phyloP scores from a whole-genome alignment of 2,888 invertebrate genomes.

The Marronus borbonicus region DNA sequence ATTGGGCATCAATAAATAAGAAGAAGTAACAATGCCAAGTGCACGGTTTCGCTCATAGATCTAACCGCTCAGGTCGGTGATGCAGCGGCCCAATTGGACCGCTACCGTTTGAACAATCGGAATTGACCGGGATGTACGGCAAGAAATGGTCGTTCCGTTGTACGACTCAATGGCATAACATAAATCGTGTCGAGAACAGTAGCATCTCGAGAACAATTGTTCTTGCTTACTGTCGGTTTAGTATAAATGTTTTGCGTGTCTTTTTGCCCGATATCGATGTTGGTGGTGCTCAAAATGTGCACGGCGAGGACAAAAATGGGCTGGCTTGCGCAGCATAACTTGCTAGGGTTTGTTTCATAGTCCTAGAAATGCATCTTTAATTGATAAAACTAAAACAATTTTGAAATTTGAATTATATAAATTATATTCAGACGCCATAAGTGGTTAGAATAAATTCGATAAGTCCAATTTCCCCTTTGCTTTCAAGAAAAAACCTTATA shows the following conservation, averaged over 20 bases:
- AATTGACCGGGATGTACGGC: slow-evolving; percentile 54
- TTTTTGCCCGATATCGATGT: slow-evolving; percentile 61
- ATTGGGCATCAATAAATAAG: slow-evolving; percentile 70
- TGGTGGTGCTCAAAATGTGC: slow-evolving; percentile 61
- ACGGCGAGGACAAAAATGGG: slow-evolving; percentile 46
- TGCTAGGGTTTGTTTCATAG: slow-evolving; percentile 2
- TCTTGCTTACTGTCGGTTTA: slow-evolving; percentile 69
- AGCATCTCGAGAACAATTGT: slow-evolving; percentile 70
- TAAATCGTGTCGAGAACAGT: slow-evolving; percentile 69
- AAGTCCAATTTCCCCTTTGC: too few species aligned
- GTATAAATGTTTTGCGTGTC: slow-evolving; percentile 66
- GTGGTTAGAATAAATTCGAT: too few species aligned
- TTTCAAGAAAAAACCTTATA: too few species aligned
- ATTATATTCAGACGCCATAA: too few species aligned
- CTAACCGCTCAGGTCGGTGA: slow-evolving; percentile 62
- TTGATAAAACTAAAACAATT: background rate
- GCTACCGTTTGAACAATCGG: slow-evolving; percentile 61
- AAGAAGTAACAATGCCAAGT: slow-evolving; percentile 69
- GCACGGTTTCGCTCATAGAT: slow-evolving; percentile 67
- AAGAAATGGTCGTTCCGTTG: slow-evolving; percentile 60
- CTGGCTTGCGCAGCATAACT: slow-evolving; percentile 22
- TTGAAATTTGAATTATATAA: too few species aligned
- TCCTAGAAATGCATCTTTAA: background rate
- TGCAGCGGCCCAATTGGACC: slow-evolving; percentile 59
- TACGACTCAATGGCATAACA: slow-evolving; percentile 65